Evolutionary conservation across 2,113 vertebrate species (phyloP).

Genomic region (Malurus elegans): DNA sequence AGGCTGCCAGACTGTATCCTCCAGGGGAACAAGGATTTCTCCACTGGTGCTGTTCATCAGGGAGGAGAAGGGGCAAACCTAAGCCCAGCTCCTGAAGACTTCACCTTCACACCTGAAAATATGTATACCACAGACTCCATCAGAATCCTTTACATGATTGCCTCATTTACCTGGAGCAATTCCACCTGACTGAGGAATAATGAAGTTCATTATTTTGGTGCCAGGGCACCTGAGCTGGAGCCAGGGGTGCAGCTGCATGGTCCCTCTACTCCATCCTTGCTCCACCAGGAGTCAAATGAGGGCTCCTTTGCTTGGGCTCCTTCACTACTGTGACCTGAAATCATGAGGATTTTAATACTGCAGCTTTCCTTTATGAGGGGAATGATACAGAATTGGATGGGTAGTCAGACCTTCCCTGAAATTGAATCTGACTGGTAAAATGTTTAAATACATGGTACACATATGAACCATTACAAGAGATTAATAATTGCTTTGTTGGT

Average conservation of each 20-base stretch:
- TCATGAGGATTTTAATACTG: rapidly evolving
- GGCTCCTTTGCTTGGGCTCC: background rate
- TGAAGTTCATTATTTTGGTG: background rate
- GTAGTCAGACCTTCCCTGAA: background rate
- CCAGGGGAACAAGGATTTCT: background rate
- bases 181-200: background rate
- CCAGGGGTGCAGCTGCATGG: background rate
- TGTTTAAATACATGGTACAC: background rate
- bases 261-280: background rate
- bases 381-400: background rate
- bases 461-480: background rate
- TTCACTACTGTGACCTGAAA: rapidly evolving
- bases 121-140: background rate
- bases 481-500: background rate
- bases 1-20: background rate
- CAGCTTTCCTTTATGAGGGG: background rate
- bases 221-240: background rate
- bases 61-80: background rate
- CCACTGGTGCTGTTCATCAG: background rate
- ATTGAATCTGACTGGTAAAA: background rate
- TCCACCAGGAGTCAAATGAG: background rate
- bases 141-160: background rate
- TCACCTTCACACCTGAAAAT: background rate
- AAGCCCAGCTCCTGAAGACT: background rate
- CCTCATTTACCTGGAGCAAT: background rate